Conservation (phyloP, 92 coral and sea anemone genomes). For the Bergia sp. region DNA sequence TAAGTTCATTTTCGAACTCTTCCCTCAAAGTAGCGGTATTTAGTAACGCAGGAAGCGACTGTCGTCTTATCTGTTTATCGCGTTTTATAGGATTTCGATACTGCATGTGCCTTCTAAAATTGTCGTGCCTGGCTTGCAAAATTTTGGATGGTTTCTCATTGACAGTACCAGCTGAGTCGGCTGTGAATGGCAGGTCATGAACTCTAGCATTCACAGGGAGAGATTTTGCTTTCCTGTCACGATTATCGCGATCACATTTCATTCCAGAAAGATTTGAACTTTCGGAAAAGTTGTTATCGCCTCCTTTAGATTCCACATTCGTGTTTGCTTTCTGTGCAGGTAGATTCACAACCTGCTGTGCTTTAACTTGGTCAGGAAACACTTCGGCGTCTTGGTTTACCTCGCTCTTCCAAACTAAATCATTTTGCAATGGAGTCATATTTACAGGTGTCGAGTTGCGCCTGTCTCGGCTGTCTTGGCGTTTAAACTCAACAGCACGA, state of each 20-base stretch:
- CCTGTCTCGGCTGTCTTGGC: constrained; percentile 12
- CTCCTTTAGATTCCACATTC: background rate
- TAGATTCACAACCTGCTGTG: background rate
- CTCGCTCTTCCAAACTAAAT: background rate
- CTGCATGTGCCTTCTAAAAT: constrained; percentile 7
- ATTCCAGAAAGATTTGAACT: background rate
- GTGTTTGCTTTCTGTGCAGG: background rate
- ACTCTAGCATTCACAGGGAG: background rate
- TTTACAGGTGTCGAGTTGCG: constrained; percentile 16
- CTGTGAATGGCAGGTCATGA: constrained; percentile 18
- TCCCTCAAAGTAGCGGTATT: background rate
- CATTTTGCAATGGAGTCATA: background rate
- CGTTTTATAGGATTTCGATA: constrained; percentile 20
- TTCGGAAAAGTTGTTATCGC: background rate
- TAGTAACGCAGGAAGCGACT: constrained; percentile 19
- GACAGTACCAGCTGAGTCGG: background rate
- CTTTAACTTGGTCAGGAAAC: background rate
- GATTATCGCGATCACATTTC: constrained; percentile 25
- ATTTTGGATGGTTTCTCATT: background rate
- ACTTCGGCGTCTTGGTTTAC: background rate
- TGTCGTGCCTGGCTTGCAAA: constrained; percentile 15
- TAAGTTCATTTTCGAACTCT: constrained; percentile 12
- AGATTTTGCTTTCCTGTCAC: background rate
- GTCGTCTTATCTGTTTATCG: constrained; percentile 18
- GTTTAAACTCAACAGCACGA: background rate